Evolutionary conservation across 2,888 invertebrate genomes (phyloP).

Genomic region (Corbicula japonica): DNA sequence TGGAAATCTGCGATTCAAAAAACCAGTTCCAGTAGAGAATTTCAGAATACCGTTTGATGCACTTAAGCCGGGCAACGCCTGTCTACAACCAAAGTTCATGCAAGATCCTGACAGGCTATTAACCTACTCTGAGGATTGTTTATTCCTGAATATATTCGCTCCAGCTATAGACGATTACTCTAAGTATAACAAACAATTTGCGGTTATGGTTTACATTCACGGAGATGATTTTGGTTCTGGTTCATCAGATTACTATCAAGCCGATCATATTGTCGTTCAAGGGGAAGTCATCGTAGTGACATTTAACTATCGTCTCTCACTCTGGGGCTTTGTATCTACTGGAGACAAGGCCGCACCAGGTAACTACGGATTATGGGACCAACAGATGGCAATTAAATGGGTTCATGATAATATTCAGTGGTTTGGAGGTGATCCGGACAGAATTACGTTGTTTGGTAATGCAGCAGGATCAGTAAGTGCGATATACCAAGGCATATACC

Average conservation of each 20-base stretch:
- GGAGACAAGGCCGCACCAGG: slow-evolving; percentile 62
- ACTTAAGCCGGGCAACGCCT: slow-evolving; percentile 34
- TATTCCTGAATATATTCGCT: slow-evolving; percentile 55
- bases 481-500: slow-evolving; percentile 66
- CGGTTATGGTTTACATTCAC: slow-evolving; percentile 60
- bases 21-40: slow-evolving; percentile 31
- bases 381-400: slow-evolving; percentile 75
- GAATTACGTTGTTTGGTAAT: slow-evolving; percentile 74
- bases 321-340: slow-evolving; percentile 73
- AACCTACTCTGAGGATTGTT: slow-evolving; percentile 57
- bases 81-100: slow-evolving; percentile 22
- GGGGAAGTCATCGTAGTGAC: slow-evolving; percentile 68
- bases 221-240: slow-evolving; percentile 58
- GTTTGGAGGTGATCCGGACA: slow-evolving; percentile 69
- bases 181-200: slow-evolving; percentile 4
- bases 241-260: slow-evolving; percentile 36
- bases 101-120: too few species aligned
- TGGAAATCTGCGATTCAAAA: slow-evolving; percentile 41
- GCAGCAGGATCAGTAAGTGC: slow-evolving; percentile 74
- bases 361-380: slow-evolving; percentile 78
- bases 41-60: slow-evolving; percentile 45
- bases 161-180: slow-evolving; percentile 38
- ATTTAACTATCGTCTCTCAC: slow-evolving; percentile 69
- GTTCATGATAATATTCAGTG: slow-evolving; percentile 71
- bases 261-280: slow-evolving; percentile 24